Evolutionary conservation across 2,113 vertebrate genomes (phyloP).

Genomic region (Rhinopomastus cyanomelas): DNA sequence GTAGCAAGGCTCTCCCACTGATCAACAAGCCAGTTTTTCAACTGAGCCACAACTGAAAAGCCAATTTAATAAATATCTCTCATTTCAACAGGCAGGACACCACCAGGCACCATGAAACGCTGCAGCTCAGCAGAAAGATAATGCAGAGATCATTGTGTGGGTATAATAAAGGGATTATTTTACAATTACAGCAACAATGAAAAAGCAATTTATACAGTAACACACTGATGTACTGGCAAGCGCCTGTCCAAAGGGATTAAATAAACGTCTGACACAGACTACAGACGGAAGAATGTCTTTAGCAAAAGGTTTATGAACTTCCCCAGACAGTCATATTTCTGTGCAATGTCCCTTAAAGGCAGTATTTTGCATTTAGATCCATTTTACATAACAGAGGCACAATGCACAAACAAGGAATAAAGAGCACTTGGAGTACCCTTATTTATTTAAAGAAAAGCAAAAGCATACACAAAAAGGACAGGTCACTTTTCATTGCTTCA

Average conservation of each 20-base stretch:
- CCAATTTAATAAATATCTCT: conserved; percentile 1
- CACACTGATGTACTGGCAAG: conserved; percentile 16
- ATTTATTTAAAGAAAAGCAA: background rate
- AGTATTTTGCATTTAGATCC: background rate
- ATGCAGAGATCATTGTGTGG: background rate
- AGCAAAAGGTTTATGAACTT: conserved; percentile 12
- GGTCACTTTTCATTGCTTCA: background rate
- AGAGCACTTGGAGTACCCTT: background rate
- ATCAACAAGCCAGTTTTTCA: background rate
- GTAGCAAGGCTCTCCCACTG: background rate
- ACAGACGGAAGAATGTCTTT: background rate
- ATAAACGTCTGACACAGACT: background rate
- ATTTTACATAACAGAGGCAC: background rate
- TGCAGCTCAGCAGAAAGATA: conserved; percentile 35
- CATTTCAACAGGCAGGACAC: conserved; percentile 11
- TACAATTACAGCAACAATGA: conserved; percentile 52
- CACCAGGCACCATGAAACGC: background rate
- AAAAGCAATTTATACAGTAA: conserved; percentile 29
- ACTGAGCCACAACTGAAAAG: background rate
- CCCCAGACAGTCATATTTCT: background rate
- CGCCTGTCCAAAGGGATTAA: conserved; percentile 18
- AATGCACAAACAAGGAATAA: background rate
- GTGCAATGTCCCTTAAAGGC: background rate
- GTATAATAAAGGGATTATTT: conserved; percentile 28
- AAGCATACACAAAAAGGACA: background rate